Evolutionary conservation across 1,140 invertebrate species (phyloP).

Genomic region (Ceratosolen solmsi): DNA sequence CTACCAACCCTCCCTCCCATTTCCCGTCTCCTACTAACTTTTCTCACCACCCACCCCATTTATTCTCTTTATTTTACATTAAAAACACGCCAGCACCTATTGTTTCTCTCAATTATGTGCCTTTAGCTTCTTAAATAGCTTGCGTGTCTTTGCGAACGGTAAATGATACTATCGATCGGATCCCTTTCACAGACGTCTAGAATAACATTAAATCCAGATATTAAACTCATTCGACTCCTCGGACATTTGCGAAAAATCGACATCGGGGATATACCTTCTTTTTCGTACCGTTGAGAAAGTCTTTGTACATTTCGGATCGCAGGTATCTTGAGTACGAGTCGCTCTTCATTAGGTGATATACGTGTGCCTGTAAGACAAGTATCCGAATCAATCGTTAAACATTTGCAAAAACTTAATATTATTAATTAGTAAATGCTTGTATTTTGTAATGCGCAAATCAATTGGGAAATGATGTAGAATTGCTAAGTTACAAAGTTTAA

Average conservation of each 20-base stretch:
- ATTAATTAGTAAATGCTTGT: background rate
- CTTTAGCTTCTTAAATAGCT: constrained; percentile 63
- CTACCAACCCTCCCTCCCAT: no score
- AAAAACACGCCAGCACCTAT: background rate
- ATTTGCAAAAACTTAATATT: no score
- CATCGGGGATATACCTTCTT: constrained; percentile 84
- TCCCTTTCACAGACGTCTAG: constrained; percentile 90
- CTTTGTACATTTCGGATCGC: constrained; percentile 99
- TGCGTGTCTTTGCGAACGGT: constrained; percentile 81
- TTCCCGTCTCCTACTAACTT: no score
- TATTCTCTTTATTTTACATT: background rate
- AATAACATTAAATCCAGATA: constrained; percentile 65
- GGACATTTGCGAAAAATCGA: background rate
- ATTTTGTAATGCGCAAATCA: no score
- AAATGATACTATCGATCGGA: constrained; percentile 89
- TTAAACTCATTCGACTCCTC: constrained; percentile 16
- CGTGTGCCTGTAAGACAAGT: constrained; percentile 86
- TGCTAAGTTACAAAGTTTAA: no score
- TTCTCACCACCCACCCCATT: no score
- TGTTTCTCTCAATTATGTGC: background rate
- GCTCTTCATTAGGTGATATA: constrained; percentile 99
- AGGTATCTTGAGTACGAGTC: constrained; percentile 98
- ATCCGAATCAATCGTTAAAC: constrained; percentile 4
- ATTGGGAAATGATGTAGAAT: no score
- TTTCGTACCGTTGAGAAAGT: constrained; percentile 94